Evolutionary conservation across 1,140 invertebrate species (phyloP), one percentile per base, ranked within the genome.

Genomic region (Drosophila rufa): DNA sequence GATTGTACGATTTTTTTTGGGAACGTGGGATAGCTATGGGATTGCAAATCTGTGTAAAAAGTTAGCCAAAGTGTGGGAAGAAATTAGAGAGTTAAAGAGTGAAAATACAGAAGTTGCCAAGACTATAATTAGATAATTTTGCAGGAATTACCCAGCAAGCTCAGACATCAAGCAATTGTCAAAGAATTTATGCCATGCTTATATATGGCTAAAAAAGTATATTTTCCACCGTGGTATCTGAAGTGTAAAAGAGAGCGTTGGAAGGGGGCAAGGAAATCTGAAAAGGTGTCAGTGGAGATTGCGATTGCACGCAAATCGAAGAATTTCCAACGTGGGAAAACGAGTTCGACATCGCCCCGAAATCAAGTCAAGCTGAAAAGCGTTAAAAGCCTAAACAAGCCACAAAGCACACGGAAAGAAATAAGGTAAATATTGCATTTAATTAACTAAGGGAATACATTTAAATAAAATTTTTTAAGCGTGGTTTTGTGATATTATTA

Each of bases 261-360:
- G 12, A 42, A 7, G 40, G 56, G 48, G 48, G 60, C 22, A 55
- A 55, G 25, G 25, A 36, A 69, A 67, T 42, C 42, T 70, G 33
- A 87, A 87, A 89, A 87, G 84, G 84, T 87, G 84, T 89, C 84
- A 87, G 84, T 89, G 68, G 66, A 84, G 84, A 84, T 87, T 87
- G 84, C 86, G 83, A 79, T 78, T 79, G 83, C 84, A 89, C 82
- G 84, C 80, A 89, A 87, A 87, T 87, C 82, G 80, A 87, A 87
- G 80, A 87, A 87, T 87, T 87, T 89, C 84, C 84, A 87, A 89
- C 84, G 84, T 87, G 85, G 84, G 85, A 89, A 87, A 87, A 87
- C 84, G 59, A 89, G 84, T 89, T 87, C 55, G 79, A 61, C 59
- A 87, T 79, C 76, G 83, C 83, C 83, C 80, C 76, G 57, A 86